Evolutionary conservation across 2,113 vertebrate species (phyloP).

Genomic region (Tylochromis polylepis): DNA sequence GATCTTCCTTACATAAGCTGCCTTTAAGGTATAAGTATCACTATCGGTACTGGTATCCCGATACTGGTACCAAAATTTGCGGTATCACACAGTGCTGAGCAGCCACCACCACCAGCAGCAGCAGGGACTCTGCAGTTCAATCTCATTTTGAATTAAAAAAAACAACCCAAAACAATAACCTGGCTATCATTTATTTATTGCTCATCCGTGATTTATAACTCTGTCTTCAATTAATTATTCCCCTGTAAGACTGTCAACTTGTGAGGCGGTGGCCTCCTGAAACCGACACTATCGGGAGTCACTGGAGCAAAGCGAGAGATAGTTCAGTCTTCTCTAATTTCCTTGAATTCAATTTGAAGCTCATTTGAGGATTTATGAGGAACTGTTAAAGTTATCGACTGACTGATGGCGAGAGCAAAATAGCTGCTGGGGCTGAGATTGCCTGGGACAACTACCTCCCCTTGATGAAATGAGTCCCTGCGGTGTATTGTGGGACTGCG

Average conservation of each 20-base stretch:
- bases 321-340: background rate
- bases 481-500: background rate
- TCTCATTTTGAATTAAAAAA: conserved; percentile 43
- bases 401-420: background rate
- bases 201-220: conserved; percentile 26
- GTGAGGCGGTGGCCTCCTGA: background rate
- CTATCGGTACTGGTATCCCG: background rate
- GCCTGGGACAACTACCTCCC: background rate
- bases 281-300: background rate
- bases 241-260: background rate
- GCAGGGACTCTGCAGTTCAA: background rate
- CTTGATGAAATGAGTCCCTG: background rate
- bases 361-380: conserved; percentile 16
- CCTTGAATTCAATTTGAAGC: conserved; percentile 2
- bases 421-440: background rate
- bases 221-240: conserved; percentile 14
- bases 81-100: background rate
- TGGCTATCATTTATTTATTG: conserved; percentile 37
- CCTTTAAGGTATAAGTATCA: background rate
- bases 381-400: conserved; percentile 7
- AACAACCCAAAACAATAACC: conserved; percentile 50
- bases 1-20: background rate
- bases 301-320: background rate
- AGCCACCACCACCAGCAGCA: background rate
- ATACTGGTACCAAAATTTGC: background rate